Evolutionary conservation across 35 echinoderm and acorn worm genomes (phyloP).

Genomic region (Lytechinus pictus): DNA sequence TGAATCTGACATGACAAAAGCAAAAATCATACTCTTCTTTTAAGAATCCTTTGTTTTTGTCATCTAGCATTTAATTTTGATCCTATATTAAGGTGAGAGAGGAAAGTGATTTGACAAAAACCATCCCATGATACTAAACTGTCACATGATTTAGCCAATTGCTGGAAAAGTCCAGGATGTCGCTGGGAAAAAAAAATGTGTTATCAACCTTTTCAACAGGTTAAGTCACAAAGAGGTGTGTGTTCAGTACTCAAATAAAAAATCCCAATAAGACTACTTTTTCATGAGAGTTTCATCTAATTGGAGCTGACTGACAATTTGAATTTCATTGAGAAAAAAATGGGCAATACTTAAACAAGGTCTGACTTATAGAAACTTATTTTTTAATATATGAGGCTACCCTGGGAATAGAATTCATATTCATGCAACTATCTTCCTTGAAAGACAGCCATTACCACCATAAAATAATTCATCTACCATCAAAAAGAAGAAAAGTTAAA

Average conservation of each 20-base stretch:
- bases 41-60: not conserved
- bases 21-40: not conserved
- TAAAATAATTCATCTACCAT: not conserved
- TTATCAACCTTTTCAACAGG: not conserved
- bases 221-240: not conserved
- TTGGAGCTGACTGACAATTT: not conserved
- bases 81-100: not conserved
- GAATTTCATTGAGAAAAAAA: not conserved
- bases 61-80: not conserved
- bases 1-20: not conserved
- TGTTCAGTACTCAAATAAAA: not conserved
- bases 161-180: not conserved
- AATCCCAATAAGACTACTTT: not conserved
- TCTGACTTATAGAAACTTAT: not conserved
- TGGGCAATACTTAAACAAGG: no score
- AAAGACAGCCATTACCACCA: not conserved
- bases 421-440: not conserved
- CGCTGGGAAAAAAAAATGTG: not conserved
- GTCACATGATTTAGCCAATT: not conserved
- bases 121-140: not conserved
- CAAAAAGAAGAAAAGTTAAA: not conserved
- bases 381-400: not conserved
- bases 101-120: not conserved
- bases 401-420: not conserved
- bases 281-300: not conserved